Evolutionary conservation across 2,113 vertebrate genomes (phyloP).

Genomic region (Cepphus grylle): DNA sequence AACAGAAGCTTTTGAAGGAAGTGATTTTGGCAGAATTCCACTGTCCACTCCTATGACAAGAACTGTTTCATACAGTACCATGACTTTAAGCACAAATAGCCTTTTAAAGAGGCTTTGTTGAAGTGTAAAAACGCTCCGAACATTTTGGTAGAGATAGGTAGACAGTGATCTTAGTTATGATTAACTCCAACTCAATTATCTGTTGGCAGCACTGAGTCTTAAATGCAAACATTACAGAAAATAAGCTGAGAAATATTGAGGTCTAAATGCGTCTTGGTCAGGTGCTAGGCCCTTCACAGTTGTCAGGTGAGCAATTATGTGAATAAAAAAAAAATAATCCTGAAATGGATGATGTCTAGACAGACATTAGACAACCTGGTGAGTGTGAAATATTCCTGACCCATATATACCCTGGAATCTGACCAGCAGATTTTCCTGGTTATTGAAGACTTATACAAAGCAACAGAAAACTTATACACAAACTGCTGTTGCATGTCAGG

Average conservation of each 20-base stretch:
- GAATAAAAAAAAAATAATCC: not conserved
- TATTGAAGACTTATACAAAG: not conserved
- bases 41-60: not conserved
- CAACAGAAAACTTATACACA: not conserved
- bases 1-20: not conserved
- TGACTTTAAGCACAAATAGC: not conserved
- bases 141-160: rapidly evolving
- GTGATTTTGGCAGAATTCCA: not conserved
- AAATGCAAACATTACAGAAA: not conserved
- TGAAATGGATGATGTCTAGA: not conserved
- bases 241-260: not conserved
- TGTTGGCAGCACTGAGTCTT: not conserved
- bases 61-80: not conserved
- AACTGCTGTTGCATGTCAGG: not conserved
- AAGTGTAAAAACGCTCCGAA: not conserved
- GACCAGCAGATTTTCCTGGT: not conserved
- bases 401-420: not conserved
- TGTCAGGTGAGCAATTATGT: not conserved
- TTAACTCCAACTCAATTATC: not conserved
- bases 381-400: not conserved
- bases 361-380: not conserved
- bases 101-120: not conserved
- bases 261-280: not conserved
- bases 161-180: not conserved
- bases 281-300: not conserved